Percentiles rank a stretch among this genome's conserved stretches.
Conservation (phyloP, 2,113 vertebrate species). For the Cepphus grylle region DNA sequence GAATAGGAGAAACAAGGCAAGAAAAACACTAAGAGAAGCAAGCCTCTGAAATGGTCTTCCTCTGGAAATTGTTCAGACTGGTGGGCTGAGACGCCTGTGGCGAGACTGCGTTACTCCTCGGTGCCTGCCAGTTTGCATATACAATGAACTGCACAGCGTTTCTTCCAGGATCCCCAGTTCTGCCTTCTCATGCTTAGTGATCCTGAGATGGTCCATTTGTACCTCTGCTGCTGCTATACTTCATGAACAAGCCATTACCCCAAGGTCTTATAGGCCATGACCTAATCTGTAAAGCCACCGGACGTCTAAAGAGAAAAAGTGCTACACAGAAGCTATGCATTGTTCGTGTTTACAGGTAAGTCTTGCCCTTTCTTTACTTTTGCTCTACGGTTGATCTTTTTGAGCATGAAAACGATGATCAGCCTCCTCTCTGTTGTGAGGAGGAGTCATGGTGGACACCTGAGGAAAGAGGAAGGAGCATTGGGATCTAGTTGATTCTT, state of each 20-base stretch:
- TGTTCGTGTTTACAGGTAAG: background rate
- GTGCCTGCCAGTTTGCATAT: background rate
- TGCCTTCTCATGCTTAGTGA: background rate
- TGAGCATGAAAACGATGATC: background rate
- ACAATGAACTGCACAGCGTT: background rate
- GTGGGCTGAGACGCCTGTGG: background rate
- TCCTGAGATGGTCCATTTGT: background rate
- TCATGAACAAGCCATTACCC: background rate
- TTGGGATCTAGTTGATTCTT: background rate
- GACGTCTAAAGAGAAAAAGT: background rate
- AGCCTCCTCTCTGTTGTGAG: background rate
- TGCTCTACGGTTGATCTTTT: background rate
- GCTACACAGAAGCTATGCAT: fast-evolving
- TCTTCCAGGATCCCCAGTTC: background rate
- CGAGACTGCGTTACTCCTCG: background rate
- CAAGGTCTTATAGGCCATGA: background rate
- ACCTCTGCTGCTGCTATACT: background rate
- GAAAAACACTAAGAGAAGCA: background rate
- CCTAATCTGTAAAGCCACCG: background rate
- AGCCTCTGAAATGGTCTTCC: background rate
- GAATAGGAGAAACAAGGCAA: background rate
- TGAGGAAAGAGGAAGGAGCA: background rate
- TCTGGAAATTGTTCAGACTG: background rate
- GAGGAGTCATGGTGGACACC: background rate
- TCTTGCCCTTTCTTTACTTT: background rate